phyloP scores from a whole-genome alignment of 2,113 vertebrate genomes.

The Polypterus senegalus region DNA sequence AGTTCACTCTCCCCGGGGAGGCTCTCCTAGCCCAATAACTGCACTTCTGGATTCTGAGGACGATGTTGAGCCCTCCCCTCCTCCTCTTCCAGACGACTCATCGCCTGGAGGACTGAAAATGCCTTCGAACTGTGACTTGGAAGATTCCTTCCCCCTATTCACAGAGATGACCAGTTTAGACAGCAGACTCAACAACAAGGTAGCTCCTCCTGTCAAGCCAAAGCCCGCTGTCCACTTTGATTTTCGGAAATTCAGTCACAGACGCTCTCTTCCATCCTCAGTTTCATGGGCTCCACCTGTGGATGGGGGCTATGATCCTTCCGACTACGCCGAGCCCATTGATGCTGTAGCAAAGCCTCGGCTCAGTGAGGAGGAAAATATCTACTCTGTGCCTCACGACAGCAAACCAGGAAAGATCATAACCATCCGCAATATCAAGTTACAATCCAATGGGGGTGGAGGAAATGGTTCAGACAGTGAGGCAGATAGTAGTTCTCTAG shows the following conservation, averaged over 20 bases:
- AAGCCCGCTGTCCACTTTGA: slow-evolving; percentile 85
- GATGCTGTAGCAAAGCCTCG: slow-evolving; percentile 81
- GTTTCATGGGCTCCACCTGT: slow-evolving; percentile 63
- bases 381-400: slow-evolving; percentile 91
- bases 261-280: slow-evolving; percentile 65
- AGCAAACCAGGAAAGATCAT: slow-evolving; percentile 97
- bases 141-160: slow-evolving; percentile 67
- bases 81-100: slow-evolving; percentile 61
- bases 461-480: slow-evolving; percentile 91
- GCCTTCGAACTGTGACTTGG: slow-evolving; percentile 52
- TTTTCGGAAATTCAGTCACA: slow-evolving; percentile 57
- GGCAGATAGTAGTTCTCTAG: slow-evolving; percentile 78
- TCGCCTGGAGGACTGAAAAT: slow-evolving; percentile 67
- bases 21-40: slow-evolving; percentile 75
- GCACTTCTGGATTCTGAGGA: slow-evolving; percentile 80
- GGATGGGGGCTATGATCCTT: slow-evolving; percentile 77
- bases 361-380: slow-evolving; percentile 80
- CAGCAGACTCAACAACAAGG: slow-evolving; percentile 78
- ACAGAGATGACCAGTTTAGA: slow-evolving; percentile 68
- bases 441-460: slow-evolving; percentile 67
- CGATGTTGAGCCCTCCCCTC: slow-evolving; percentile 62
- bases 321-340: slow-evolving; percentile 87
- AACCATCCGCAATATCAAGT: slow-evolving; percentile 83
- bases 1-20: slow-evolving; percentile 71
- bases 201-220: slow-evolving; percentile 77